Evolutionary conservation across 2,888 invertebrate genomes (phyloP), one percentile per base, ranked within the genome.

Genomic region (Drosophila tripunctata): DNA sequence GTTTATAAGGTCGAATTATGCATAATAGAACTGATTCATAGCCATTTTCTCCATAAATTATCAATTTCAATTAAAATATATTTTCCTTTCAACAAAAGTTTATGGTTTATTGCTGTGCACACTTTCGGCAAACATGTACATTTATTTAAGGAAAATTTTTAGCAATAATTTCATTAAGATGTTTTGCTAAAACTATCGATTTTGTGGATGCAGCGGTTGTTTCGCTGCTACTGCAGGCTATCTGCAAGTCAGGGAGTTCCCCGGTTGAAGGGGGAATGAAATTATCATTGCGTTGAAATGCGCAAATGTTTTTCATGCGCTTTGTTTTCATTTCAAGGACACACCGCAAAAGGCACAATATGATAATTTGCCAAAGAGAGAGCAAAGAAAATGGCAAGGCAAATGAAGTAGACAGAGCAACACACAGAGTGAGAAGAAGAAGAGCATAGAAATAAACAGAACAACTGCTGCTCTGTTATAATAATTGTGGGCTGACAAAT

Each of bases 301-400:
- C 79, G 79, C 73, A 85, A 80, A 78, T 63, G 67, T 75, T 69
- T 75, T 71, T 60, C 68, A 65, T 68, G 58, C 67, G 60, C 65
- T 69, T 78, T 82, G 67, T 56, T 75, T 78, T 61, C 55, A 52
- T 67, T 81, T 84, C 79, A 80, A 80, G 79, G 82, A 84, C 85
- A 84, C 85, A 58, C 43, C 43, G 60, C 66, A 72, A 80, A 84
- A 67, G 68, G 72, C 68, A 81, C 78, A 84, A 81, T 75, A 84
- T 78, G 85, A 80, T 84, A 80, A 80, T 84, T 79, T 74, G 56
- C 36, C 45, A 67, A 54, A 55, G 56, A 27, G n/a, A n/a, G n/a
- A 48, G 58, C 19, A 15, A 58, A 45, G 40, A 50, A 52, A 35
- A 12, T 7, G 50, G 19, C 15, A 33, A 45, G 7, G 12, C 30